Evolutionary conservation across 2,113 vertebrate genomes (phyloP).

Genomic region (Eleginops maclovinus): DNA sequence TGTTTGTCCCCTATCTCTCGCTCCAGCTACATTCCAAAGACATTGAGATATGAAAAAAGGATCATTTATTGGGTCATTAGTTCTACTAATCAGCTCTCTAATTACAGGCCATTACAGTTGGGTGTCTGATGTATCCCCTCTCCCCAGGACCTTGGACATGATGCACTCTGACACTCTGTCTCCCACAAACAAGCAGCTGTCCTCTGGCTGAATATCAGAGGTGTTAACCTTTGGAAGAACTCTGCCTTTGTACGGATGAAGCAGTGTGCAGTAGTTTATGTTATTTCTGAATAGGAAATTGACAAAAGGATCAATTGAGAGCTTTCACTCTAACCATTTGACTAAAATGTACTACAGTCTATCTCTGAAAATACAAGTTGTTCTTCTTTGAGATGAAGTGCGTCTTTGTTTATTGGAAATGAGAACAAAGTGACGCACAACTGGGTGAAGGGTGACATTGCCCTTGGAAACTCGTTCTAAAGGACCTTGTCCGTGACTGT

Average conservation of each 20-base stretch:
- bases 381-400: neutral
- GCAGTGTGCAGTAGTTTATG: neutral
- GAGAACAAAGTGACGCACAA: neutral
- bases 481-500: neutral
- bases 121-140: constrained; percentile 59
- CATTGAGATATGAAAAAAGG: constrained; percentile 54
- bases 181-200: constrained; percentile 65
- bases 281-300: neutral
- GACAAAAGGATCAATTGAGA: neutral
- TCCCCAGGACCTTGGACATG: constrained; percentile 65
- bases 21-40: constrained; percentile 47
- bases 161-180: constrained; percentile 67
- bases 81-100: constrained; percentile 77
- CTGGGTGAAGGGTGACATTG: neutral
- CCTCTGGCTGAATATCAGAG: constrained; percentile 27
- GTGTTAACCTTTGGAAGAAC: constrained; percentile 43
- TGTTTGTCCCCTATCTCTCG: constrained; percentile 36
- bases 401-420: neutral
- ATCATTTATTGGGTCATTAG: constrained; percentile 77
- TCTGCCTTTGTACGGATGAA: constrained; percentile 46
- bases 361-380: neutral
- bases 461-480: neutral
- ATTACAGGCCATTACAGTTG: constrained; percentile 75
- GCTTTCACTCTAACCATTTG: neutral
- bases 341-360: neutral